Evolutionary conservation across 2,888 invertebrate genomes (phyloP), one percentile per base, ranked within the genome.

Genomic region (Biston betularia): DNA sequence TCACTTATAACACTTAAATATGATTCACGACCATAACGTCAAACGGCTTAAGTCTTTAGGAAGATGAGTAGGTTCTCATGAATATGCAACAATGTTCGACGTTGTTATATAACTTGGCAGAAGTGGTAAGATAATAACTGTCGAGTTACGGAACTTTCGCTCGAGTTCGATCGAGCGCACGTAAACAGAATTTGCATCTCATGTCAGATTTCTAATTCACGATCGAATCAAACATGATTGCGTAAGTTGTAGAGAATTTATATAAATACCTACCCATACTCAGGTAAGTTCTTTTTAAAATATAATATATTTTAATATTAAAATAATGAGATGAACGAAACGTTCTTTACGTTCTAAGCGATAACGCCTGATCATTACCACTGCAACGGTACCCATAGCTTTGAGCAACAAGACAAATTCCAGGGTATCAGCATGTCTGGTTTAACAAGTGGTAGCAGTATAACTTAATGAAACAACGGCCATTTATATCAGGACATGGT

Each of bases 401-500:
- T 24, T 24, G 24, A 24, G 24, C 3, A 24, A 24, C 24, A 24
- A 24, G 24, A 24, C 24, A 24, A 24, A 24, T 2, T 24, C 1
- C 24, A 24, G 3, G 24, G 24, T 24, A 24, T 24, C 1, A 24
- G 24, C n/a, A n/a, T n/a, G 24, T 24, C 24, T 24, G n/a, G 24
- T 24, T 46, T 50, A 49, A 61, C 59, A 60, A n/a, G 40, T n/a
- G 24, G 45, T 15, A 54, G 34, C 40, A 52, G 35, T 33, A 42
- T 9, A 60, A 48, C 34, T 40, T 6, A 60, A 93, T 91, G 88
- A 93, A 93, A 93, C 92, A 88, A 91, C 79, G 75, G 69, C 73
- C 76, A 46, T 67, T 81, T 79, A 83, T 85, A 87, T 90, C 86
- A 87, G 91, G 92, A 92, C 93, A 92, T 90, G 90, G 89, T 92